Conservation (phyloP, 2,113 vertebrate genomes). For the Percopsis transmontana region DNA sequence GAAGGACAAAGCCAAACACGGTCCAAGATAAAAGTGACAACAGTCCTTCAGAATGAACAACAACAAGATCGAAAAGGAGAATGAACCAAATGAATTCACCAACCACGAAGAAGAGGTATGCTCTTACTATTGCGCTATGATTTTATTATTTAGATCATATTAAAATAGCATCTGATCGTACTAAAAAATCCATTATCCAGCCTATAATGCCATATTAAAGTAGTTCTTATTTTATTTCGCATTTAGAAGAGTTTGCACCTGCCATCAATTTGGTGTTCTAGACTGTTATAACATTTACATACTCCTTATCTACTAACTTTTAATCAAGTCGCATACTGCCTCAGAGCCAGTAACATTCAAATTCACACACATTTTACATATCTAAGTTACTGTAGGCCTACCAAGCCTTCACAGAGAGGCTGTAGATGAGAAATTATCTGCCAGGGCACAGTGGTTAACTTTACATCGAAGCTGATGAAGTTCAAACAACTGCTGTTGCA, state of each 20-base stretch:
- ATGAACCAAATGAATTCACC: slow-evolving; percentile 74
- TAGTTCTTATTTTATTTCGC: background rate
- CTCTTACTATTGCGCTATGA: slow-evolving; percentile 12
- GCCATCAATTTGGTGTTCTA: background rate
- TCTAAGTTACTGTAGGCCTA: slow-evolving; percentile 8
- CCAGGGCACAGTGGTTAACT: slow-evolving; percentile 41
- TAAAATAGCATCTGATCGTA: background rate
- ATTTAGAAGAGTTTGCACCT: background rate
- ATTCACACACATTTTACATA: background rate
- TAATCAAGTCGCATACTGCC: background rate
- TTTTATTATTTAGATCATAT: background rate
- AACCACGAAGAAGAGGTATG: slow-evolving; percentile 79
- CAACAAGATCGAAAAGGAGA: slow-evolving; percentile 76
- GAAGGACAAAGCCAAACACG: slow-evolving; percentile 20
- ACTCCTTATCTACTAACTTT: background rate
- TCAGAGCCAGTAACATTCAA: background rate
- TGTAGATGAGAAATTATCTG: slow-evolving; percentile 34
- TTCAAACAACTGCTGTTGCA: slow-evolving; percentile 65
- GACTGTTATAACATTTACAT: background rate
- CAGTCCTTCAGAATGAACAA: slow-evolving; percentile 70
- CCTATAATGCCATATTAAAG: background rate
- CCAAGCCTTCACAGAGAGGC: slow-evolving; percentile 28
- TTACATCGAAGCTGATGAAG: slow-evolving; percentile 51
- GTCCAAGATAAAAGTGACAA: slow-evolving; percentile 32
- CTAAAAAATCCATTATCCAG: no score